A percentile compares a stretch with the other conserved stretches of the same genome.
Conservation (phyloP, 2,888 invertebrate species). For the Crocallis elinguaria region DNA sequence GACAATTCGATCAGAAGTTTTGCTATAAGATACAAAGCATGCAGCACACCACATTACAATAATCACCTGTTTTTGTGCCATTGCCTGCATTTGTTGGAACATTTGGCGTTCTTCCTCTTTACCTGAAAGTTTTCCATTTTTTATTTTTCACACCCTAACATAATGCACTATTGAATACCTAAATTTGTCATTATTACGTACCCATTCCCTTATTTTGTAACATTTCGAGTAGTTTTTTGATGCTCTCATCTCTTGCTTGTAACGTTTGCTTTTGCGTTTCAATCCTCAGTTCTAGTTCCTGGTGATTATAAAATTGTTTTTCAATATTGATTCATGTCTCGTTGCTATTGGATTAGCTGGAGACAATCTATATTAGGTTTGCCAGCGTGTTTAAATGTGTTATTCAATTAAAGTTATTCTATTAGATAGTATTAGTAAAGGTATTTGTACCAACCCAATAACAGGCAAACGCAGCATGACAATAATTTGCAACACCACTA, state of each 20-base stretch:
- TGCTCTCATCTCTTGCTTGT: constrained; percentile 98
- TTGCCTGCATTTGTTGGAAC: constrained; percentile 98
- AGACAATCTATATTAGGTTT: too few species aligned
- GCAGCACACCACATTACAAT: constrained; percentile 54
- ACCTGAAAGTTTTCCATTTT: constrained; percentile 85
- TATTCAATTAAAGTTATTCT: too few species aligned
- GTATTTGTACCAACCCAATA: too few species aligned
- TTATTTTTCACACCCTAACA: constrained; percentile 2
- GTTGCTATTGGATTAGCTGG: too few species aligned
- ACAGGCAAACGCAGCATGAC: too few species aligned
- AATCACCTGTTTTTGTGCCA: constrained; percentile 97
- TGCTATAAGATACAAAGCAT: constrained; percentile 53
- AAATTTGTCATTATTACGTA: constrained; percentile 78
- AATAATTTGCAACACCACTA: too few species aligned
- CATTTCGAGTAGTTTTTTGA: constrained; percentile 99
- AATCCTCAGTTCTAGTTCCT: constrained; percentile 98
- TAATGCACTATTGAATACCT: constrained; percentile 76
- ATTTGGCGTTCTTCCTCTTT: constrained; percentile 98
- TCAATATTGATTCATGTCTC: neutral
- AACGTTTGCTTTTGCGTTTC: constrained; percentile 99
- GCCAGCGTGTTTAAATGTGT: too few species aligned
- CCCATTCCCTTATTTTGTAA: constrained; percentile 98
- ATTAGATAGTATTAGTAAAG: too few species aligned
- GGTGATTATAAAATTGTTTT: constrained; percentile 51
- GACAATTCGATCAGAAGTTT: constrained; percentile 47